These are phyloP conservation scores for Gadopsis marmoratus DNA, from an alignment of 2,797 vertebrate species.

Conservation along the genomic window DNA sequence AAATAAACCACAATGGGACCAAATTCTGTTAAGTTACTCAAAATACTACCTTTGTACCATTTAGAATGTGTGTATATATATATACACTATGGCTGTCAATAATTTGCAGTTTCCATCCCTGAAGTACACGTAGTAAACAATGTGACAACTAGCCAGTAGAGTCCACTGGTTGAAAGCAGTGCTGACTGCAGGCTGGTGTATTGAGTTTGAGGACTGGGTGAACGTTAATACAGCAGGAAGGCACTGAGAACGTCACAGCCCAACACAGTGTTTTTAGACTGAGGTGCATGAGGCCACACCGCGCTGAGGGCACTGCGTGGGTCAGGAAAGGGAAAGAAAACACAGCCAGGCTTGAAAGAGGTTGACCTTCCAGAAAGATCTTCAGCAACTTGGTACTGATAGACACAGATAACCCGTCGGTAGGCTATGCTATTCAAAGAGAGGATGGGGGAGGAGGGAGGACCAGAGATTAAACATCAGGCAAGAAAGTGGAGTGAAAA, in stretches of 20 bases:
- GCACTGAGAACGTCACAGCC: slow-evolving; percentile 79
- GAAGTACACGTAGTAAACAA: slow-evolving; percentile 19
- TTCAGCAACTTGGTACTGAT: slow-evolving; percentile 99
- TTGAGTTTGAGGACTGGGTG: slow-evolving; percentile 42
- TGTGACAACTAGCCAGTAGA: slow-evolving; percentile 1
- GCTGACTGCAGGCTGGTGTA: slow-evolving; percentile 58
- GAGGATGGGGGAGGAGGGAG: slow-evolving; percentile 66
- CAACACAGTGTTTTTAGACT: slow-evolving; percentile 76
- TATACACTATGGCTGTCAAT: neutral
- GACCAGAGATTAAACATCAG: slow-evolving; percentile 67
- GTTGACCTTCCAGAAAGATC: slow-evolving; percentile 96
- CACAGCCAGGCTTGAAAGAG: slow-evolving; percentile 85
- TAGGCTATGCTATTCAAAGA: slow-evolving; percentile 97
- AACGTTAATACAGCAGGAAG: slow-evolving; percentile 85
- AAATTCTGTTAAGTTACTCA: neutral
- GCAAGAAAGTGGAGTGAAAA: slow-evolving; percentile 49
- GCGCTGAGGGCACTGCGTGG: slow-evolving; percentile 75
- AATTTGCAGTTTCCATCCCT: slow-evolving; percentile 54
- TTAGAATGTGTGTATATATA: neutral
- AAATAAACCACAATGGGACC: neutral
- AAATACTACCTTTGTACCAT: neutral
- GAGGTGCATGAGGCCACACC: slow-evolving; percentile 84
- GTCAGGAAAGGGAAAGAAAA: slow-evolving; percentile 75
- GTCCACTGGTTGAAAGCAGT: slow-evolving; percentile 12
- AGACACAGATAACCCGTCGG: slow-evolving; percentile 96